A percentile compares a stretch with the other conserved stretches of the same genome.
Evolutionary conservation across 1,140 invertebrate species (phyloP).

Genomic region (Drosophila lini): DNA sequence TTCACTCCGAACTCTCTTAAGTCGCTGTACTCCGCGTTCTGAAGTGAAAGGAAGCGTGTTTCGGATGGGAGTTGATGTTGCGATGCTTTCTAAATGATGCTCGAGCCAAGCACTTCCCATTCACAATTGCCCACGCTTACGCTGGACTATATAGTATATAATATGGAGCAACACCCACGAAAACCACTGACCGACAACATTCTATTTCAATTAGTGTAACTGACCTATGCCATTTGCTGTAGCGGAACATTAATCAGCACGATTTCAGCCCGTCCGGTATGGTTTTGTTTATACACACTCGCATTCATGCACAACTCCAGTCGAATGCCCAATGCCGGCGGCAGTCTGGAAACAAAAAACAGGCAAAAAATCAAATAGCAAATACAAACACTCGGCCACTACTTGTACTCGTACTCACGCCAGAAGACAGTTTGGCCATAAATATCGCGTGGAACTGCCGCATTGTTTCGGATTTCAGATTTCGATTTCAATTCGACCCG

Average conservation of each 20-base stretch:
- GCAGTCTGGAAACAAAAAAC: slow-evolving; percentile 4
- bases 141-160: neutral
- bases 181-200: slow-evolving; percentile 50
- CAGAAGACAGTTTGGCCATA: slow-evolving; percentile 53
- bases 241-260: slow-evolving; percentile 73
- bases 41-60: slow-evolving; percentile 66
- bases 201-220: slow-evolving; percentile 81
- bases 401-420: slow-evolving; percentile 6
- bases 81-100: slow-evolving; percentile 66
- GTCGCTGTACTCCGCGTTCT: slow-evolving; percentile 51
- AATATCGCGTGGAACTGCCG: slow-evolving; percentile 42
- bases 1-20: slow-evolving; percentile 45
- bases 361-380: slow-evolving; percentile 20
- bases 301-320: slow-evolving; percentile 43
- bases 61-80: slow-evolving; percentile 17
- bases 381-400: slow-evolving; percentile 38
- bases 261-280: slow-evolving; percentile 51
- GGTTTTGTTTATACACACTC: slow-evolving; percentile 43
- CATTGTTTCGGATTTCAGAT: slow-evolving; percentile 47
- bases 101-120: slow-evolving; percentile 41
- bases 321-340: slow-evolving; percentile 23
- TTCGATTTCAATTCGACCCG: slow-evolving; percentile 43
- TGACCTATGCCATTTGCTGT: slow-evolving; percentile 76
- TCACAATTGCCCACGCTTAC: slow-evolving; percentile 40
- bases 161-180: slow-evolving; percentile 51